phyloP scores from a whole-genome alignment of 2,113 vertebrate genomes.

The Corythornis vintsioides region DNA sequence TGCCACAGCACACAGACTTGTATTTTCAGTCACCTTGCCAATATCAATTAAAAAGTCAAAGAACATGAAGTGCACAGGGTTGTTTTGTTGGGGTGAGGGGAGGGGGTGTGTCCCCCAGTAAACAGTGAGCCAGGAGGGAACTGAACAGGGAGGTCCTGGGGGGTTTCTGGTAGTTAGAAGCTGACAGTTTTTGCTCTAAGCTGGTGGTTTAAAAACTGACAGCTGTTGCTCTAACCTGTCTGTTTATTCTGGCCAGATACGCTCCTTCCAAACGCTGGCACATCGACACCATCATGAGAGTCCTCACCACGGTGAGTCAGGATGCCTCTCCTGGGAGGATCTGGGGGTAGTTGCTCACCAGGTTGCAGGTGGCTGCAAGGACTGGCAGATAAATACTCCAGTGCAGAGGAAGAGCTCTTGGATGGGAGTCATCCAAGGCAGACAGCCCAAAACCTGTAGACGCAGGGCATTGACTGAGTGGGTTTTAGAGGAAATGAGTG shows the following conservation, averaged over 20 bases:
- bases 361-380: neutral
- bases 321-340: neutral
- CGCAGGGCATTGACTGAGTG: neutral
- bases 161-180: neutral
- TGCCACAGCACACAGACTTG: neutral
- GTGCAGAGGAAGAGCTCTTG: neutral
- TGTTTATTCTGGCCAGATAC: conserved; percentile 80
- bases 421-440: neutral
- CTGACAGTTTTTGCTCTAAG: neutral
- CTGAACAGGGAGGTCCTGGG: neutral
- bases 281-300: conserved; percentile 99
- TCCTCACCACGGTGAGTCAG: conserved; percentile 91
- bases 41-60: neutral
- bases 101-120: neutral
- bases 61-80: neutral
- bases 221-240: neutral
- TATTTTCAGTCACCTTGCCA: neutral
- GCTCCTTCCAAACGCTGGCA: conserved; percentile 99
- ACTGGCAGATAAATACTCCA: neutral
- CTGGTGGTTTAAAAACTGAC: neutral
- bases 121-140: neutral
- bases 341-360: neutral
- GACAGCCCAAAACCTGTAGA: neutral
- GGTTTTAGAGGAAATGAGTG: neutral
- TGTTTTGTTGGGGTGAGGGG: neutral